Evolutionary conservation across 2,888 invertebrate genomes (phyloP), one percentile per base, ranked within the genome.

Genomic region (Hirtodrosophila trivittata): DNA sequence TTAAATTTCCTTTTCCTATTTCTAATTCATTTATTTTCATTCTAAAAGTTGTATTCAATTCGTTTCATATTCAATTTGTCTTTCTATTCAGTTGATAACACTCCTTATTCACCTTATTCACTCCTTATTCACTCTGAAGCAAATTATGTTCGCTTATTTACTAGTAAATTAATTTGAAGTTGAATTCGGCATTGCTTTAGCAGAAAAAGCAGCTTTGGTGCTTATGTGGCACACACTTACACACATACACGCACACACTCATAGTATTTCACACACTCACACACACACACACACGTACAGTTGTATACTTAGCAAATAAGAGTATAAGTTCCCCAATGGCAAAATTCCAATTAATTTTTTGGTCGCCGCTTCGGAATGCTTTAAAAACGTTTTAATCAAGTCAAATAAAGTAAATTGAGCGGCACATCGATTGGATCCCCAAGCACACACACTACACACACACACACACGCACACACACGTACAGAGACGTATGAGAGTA

Each of bases 331-430:
- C 85, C 82, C 74, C 71, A 78, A 78, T 75, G 80, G 66, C 66
- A 76, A 58, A 83, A 80, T 73, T 83, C 84, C 86, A 80, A 80
- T 86, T 80, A 80, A 80, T 78, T 80, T 85, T 59, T 63, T 80
- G 80, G 83, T 78, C 77, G 82, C 71, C 69, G 66, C 64, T 85
- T 76, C 55, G 51, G 74, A n/a, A 74, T 63, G 78, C 78, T 75
- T 82, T 82, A 73, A 83, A 80, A 78, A 64, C 66, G 77, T 80
- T 80, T 86, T 78, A 80, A 80, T 86, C 80, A 72, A 77, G 76
- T 83, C 76, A 65, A 77, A 77, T 72, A 82, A 65, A 83, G 86
- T 85, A 72, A 85, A 85, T 76, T 75, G 45, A 66, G 59, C 45
- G 54, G 46, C 54, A 46, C 54, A 68, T 68, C 72, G 68, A 66